These are phyloP conservation scores for Eulemur macaco DNA, from an alignment of 2,113 vertebrate species.

Conservation along the genomic window DNA sequence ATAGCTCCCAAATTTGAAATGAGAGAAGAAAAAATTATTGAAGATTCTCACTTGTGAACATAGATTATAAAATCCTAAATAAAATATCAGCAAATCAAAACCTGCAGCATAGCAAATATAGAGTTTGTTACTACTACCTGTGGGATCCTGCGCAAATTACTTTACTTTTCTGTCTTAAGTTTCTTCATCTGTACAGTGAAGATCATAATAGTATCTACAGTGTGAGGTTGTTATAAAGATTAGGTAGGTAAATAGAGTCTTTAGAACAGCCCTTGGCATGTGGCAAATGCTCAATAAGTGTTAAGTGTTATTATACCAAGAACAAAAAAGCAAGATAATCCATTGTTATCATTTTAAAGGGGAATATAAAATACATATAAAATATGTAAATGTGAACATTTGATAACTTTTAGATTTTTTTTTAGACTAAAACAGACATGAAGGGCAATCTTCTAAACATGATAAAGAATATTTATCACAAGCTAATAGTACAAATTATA, in stretches of 20 bases:
- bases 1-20: constrained; percentile 18
- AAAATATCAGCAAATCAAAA: constrained; percentile 12
- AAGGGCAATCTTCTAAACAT: neutral
- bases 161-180: neutral
- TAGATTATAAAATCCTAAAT: constrained; percentile 12
- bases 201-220: neutral
- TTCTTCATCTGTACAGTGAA: neutral
- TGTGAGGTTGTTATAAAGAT: neutral
- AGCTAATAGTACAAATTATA: neutral
- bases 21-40: neutral
- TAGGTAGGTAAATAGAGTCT: neutral
- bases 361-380: neutral
- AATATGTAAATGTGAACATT: neutral
- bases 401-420: neutral
- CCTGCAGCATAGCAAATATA: neutral
- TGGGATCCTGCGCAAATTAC: neutral
- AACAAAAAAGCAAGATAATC: neutral
- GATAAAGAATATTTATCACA: neutral
- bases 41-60: neutral
- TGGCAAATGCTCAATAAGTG: neutral
- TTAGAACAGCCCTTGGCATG: neutral
- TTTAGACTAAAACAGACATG: neutral
- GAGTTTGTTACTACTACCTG: neutral
- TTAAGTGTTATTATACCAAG: neutral
- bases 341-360: neutral